Conservation (phyloP, 2,888 invertebrate species). For the Imbricaverruca yamaguchii region DNA sequence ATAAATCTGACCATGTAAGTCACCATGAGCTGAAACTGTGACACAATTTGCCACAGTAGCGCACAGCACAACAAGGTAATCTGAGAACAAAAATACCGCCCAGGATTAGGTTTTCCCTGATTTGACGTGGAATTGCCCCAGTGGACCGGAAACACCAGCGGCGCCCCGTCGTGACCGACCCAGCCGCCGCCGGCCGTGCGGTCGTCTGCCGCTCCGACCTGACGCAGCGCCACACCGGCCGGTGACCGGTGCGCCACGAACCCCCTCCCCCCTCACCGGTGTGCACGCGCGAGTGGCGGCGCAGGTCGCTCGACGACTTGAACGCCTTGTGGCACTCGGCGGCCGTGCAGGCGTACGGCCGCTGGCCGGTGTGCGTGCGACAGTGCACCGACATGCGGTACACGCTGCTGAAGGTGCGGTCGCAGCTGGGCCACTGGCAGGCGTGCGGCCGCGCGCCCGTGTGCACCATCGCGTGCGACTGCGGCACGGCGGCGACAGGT, state of each 20-base stretch:
- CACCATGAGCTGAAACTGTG: no score
- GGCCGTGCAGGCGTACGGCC: slow-evolving; percentile 41
- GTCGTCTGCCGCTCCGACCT: no score
- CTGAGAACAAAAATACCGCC: no score
- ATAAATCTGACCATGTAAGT: no score
- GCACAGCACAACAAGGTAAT: no score
- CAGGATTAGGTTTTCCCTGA: no score
- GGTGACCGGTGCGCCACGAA: slow-evolving; percentile 27
- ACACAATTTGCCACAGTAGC: no score
- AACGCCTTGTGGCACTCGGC: slow-evolving; percentile 42
- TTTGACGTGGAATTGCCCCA: no score
- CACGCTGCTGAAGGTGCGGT: not conserved
- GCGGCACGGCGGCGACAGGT: not conserved
- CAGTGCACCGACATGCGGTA: slow-evolving; percentile 41
- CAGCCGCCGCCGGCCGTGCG: no score
- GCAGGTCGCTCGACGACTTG: slow-evolving; percentile 47
- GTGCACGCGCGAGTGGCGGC: slow-evolving; percentile 52
- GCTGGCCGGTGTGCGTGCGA: slow-evolving; percentile 44
- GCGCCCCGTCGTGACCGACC: no score
- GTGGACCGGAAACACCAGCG: no score
- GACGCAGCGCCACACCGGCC: no score
- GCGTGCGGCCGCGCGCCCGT: not conserved
- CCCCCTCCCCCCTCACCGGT: slow-evolving; percentile 44
- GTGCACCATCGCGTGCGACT: slow-evolving; percentile 1
- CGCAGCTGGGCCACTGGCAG: not conserved